Evolutionary conservation across 1,140 invertebrate species (phyloP).

Genomic region (Rhyacophila brunnea): DNA sequence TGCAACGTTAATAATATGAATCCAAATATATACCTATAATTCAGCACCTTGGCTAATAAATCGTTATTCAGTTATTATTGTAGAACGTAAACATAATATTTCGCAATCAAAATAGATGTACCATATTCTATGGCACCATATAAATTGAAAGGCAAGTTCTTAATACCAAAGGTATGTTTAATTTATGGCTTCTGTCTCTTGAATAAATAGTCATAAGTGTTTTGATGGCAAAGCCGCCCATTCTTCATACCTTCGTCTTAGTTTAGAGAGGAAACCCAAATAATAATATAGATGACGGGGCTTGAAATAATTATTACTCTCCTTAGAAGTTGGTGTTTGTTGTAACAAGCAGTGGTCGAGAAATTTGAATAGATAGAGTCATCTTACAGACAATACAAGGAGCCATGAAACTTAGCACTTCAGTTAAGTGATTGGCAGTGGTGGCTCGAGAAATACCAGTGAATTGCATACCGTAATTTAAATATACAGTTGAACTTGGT

Average conservation of each 20-base stretch:
- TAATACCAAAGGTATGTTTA: not conserved
- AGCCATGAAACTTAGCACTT: constrained; percentile 35
- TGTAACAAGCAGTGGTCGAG: constrained; percentile 22
- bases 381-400: constrained; percentile 31
- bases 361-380: constrained; percentile 35
- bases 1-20: too few species aligned
- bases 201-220: not conserved
- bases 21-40: too few species aligned
- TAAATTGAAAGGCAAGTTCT: too few species aligned
- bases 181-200: not conserved
- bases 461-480: too few species aligned
- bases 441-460: too few species aligned
- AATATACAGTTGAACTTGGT: too few species aligned
- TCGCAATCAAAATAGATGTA: too few species aligned
- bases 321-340: constrained; percentile 20
- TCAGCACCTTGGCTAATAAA: too few species aligned
- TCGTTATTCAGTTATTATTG: too few species aligned
- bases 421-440: constrained; percentile 26
- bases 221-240: not conserved
- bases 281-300: constrained; percentile 1
- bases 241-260: too few species aligned
- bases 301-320: constrained; percentile 17
- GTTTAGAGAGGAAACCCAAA: not conserved
- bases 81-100: too few species aligned
- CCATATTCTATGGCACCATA: not conserved